phyloP scores from a whole-genome alignment of 2,888 invertebrate species.

The Heliconius charithonia region DNA sequence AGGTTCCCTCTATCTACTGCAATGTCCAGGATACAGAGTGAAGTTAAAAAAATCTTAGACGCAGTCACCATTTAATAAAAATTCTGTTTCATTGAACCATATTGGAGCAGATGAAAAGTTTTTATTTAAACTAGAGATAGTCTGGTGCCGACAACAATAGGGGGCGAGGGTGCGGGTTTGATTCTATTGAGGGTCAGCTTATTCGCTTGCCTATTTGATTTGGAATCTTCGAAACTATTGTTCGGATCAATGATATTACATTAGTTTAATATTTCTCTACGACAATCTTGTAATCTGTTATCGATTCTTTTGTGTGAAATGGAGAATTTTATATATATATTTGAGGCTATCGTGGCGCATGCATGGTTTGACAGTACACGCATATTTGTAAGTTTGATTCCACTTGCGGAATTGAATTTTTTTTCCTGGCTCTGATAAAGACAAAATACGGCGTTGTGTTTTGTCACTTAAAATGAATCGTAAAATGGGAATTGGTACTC shows the following conservation, averaged over 20 bases:
- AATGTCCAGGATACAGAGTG: too few species aligned
- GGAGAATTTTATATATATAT: background rate
- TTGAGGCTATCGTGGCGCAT: too few species aligned
- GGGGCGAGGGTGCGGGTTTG: slow-evolving; percentile 46
- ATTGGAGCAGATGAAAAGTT: slow-evolving; percentile 40
- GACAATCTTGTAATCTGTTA: background rate
- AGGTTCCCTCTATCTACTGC: too few species aligned
- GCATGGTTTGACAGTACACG: too few species aligned
- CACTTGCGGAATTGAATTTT: too few species aligned
- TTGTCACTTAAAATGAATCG: background rate
- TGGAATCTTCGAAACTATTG: slow-evolving; percentile 22
- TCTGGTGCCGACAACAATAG: slow-evolving; percentile 51
- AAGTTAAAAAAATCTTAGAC: background rate
- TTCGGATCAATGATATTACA: slow-evolving; percentile 34
- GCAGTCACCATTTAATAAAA: background rate
- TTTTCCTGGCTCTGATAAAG: too few species aligned
- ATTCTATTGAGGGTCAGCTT: slow-evolving; percentile 32
- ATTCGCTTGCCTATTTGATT: slow-evolving; percentile 35
- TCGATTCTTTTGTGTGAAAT: background rate
- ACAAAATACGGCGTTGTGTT: too few species aligned
- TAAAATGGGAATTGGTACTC: background rate
- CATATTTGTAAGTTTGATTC: too few species aligned
- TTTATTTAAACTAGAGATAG: slow-evolving; percentile 59
- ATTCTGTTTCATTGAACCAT: slow-evolving; percentile 11
- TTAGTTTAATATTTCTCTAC: slow-evolving; percentile 30